Evolutionary conservation across 64 coral and sea anemone species (phyloP).

Genomic region (Hydrozoanthus tunicans): DNA sequence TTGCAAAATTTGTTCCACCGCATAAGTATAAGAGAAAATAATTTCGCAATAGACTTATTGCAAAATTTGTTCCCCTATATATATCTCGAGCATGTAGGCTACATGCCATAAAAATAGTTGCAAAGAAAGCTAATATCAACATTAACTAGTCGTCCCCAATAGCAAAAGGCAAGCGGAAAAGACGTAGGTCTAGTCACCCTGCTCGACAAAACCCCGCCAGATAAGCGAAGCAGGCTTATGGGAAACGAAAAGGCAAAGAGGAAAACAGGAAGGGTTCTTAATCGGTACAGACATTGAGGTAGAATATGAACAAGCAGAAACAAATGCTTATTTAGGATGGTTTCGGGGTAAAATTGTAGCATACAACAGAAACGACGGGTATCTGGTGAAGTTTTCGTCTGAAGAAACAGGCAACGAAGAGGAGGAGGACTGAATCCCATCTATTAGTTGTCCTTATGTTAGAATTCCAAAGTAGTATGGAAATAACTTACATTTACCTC

Average conservation of each 20-base stretch:
- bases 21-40: no score
- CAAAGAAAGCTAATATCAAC: not conserved
- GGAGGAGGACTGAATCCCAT: slow-evolving; percentile 45
- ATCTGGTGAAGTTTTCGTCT: slow-evolving; percentile 43
- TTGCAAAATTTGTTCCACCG: no score
- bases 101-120: not conserved
- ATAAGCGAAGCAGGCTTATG: slow-evolving; percentile 4
- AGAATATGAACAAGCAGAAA: slow-evolving; percentile 46
- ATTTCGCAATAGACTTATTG: no score
- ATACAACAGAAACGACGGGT: slow-evolving; percentile 46
- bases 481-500: slow-evolving; percentile 7
- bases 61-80: no score
- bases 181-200: not conserved
- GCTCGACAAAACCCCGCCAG: not conserved
- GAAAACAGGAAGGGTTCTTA: slow-evolving; percentile 32
- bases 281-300: slow-evolving; percentile 47
- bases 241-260: slow-evolving; percentile 39
- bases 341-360: slow-evolving; percentile 22
- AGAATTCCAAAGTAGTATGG: not conserved
- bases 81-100: no score
- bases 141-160: not conserved
- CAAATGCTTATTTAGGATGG: slow-evolving; percentile 29
- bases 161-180: not conserved
- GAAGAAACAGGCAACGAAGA: slow-evolving; percentile 31
- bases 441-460: slow-evolving; percentile 30